Evolutionary conservation across 35 echinoderm and acorn worm genomes (phyloP), one percentile per base, ranked within the genome.

Genomic region (Ophioderma brevispina): DNA sequence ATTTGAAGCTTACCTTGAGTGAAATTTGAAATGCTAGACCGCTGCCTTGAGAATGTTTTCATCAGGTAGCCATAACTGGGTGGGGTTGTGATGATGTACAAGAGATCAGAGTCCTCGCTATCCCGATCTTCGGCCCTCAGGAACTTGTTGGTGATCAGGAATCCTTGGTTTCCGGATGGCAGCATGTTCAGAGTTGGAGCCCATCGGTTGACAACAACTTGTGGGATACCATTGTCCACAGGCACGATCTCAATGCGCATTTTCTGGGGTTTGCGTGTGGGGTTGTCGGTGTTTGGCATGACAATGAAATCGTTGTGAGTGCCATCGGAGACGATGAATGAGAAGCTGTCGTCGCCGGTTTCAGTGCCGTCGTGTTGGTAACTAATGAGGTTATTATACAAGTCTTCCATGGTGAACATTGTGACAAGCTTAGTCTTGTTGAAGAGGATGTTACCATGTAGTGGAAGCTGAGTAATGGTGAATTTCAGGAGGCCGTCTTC

Each of bases 1-100:
- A n/a, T n/a, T n/a, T n/a, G n/a, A n/a, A n/a, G n/a, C 97, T 95
- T 80, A 99, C 97, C 92, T 93, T 99, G 97, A 81, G 97, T 99
- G 43, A 99, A 99, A 85, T 95, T 99, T 76, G 83, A 70, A 88
- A 99, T 99, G 94, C 89, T 94, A 87, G 91, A 39, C 49, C 95
- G 95, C 83, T 94, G 93, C 36, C 90, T 82, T n/a, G n/a, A n/a
- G 63, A 81, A 87, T 42, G 88, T 78, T 70, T 93, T 99, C 82
- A 95, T 92, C 23, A 99, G 59, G 94, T 93, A 99, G 46, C 97
- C 97, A 89, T 95, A 82, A 32, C 77, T 40, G 78, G 97, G 97
- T 77, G 31, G 94, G 34, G 88, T 93, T 31, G 91, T 93, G 91
- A 99, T 95, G 64, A 86, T 84, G 80, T 99, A 99, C 50, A 85